Percentiles rank a stretch among this genome's conserved stretches.
Conservation (phyloP, 2,113 vertebrate species). For the Pedionomus torquatus region DNA sequence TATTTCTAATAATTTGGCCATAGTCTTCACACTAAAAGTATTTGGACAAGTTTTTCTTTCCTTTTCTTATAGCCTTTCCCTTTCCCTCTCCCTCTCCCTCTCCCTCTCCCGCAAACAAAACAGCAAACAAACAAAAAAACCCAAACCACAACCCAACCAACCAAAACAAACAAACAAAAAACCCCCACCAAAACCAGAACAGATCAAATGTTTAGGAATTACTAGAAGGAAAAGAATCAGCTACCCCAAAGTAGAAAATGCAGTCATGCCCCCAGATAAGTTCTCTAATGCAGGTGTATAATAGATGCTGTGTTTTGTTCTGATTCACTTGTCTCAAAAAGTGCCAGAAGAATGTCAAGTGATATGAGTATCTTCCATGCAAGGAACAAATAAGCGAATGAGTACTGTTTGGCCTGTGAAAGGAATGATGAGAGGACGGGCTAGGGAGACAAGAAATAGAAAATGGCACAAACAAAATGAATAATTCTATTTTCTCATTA, state of each 20-base stretch:
- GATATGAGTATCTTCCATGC: background rate
- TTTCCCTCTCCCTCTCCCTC: too few relatives aligned
- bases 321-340: background rate
- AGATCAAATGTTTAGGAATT: background rate
- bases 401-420: background rate
- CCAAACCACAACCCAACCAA: too few relatives aligned
- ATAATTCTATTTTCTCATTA: background rate
- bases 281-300: background rate
- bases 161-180: too few relatives aligned
- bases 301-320: background rate
- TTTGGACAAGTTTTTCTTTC: background rate
- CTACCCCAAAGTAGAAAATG: background rate
- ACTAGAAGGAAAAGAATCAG: background rate
- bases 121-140: too few relatives aligned
- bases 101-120: too few relatives aligned
- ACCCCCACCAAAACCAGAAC: background rate
- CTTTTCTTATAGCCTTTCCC: too few relatives aligned
- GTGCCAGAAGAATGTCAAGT: background rate
- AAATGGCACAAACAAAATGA: background rate
- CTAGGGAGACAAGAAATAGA: background rate
- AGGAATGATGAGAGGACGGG: background rate
- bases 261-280: background rate
- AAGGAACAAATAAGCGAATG: background rate
- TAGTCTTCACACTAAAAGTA: background rate
- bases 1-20: background rate